Percentiles rank a stretch among this genome's conserved stretches.
phyloP scores from a whole-genome alignment of 2,797 vertebrate species.

The Lagorchestes hirsutus region DNA sequence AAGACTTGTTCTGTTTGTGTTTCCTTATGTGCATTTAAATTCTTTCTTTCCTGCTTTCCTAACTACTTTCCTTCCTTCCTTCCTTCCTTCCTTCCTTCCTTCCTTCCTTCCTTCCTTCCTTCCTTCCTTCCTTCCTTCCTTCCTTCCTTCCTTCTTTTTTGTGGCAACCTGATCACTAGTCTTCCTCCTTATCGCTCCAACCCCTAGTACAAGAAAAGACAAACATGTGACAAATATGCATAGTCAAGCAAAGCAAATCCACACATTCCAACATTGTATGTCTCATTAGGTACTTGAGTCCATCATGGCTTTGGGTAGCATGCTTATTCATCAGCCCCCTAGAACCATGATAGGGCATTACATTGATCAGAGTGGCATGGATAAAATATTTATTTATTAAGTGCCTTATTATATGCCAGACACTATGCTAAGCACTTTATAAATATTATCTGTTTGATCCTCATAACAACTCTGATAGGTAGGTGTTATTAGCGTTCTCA shows the following conservation, averaged over 20 bases:
- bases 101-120: no score
- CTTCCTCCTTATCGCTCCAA: no score
- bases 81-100: no score
- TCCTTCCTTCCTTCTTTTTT: no score
- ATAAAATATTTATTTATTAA: neutral
- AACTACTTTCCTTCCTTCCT: no score
- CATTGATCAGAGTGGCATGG: neutral
- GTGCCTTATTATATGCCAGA: neutral
- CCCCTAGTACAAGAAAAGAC: neutral
- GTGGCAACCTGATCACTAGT: no score
- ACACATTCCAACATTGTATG: neutral
- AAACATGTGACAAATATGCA: neutral
- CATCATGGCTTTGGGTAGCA: neutral
- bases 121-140: no score
- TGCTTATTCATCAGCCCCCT: neutral
- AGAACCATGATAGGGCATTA: neutral
- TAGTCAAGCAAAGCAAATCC: neutral
- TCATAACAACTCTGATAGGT: no score
- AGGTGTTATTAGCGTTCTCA: neutral
- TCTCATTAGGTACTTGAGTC: neutral
- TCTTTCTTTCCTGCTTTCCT: accelerated
- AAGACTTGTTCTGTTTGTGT: neutral
- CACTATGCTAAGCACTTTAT: neutral
- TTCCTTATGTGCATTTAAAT: neutral
- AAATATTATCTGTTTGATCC: neutral